These are phyloP conservation scores for Allophyes oxyacanthae DNA, from an alignment of 2,888 invertebrate species.

Conservation along the genomic window DNA sequence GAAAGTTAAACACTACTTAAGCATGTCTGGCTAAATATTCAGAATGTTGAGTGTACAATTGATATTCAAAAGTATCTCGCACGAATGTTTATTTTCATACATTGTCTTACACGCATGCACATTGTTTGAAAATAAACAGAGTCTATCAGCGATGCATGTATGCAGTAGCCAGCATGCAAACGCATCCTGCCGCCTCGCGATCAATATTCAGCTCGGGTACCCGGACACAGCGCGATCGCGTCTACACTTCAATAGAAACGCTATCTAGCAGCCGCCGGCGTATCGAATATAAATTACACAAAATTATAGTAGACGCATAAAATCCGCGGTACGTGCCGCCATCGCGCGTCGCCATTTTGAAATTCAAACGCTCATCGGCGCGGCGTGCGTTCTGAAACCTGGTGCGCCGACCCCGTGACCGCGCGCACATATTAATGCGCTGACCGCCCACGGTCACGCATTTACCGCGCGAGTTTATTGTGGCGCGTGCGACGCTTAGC, in stretches of 20 bases:
- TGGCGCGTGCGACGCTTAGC: slow-evolving; percentile 49
- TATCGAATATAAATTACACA: slow-evolving; percentile 87
- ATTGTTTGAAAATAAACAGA: slow-evolving; percentile 69
- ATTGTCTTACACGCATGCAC: slow-evolving; percentile 63
- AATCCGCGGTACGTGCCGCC: slow-evolving; percentile 72
- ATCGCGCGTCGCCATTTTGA: slow-evolving; percentile 72
- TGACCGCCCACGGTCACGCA: slow-evolving; percentile 85
- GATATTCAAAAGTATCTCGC: slow-evolving; percentile 64
- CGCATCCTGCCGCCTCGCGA: slow-evolving; percentile 72
- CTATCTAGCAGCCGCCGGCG: slow-evolving; percentile 79
- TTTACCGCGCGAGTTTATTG: slow-evolving; percentile 73
- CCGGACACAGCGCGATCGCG: slow-evolving; percentile 77
- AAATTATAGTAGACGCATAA: slow-evolving; percentile 80
- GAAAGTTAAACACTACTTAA: slow-evolving; percentile 33
- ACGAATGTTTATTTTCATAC: slow-evolving; percentile 66
- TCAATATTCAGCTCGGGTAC: slow-evolving; percentile 79
- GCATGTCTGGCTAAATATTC: slow-evolving; percentile 41
- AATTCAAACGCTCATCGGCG: slow-evolving; percentile 63
- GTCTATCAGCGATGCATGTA: slow-evolving; percentile 67
- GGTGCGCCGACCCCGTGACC: slow-evolving; percentile 86
- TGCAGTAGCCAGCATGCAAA: slow-evolving; percentile 70
- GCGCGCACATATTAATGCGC: slow-evolving; percentile 84
- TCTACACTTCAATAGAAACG: slow-evolving; percentile 82
- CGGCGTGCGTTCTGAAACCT: slow-evolving; percentile 70
- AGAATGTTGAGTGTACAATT: slow-evolving; percentile 53